Conservation (phyloP, 2,113 vertebrate species). For the Rhinoptilus africanus region DNA sequence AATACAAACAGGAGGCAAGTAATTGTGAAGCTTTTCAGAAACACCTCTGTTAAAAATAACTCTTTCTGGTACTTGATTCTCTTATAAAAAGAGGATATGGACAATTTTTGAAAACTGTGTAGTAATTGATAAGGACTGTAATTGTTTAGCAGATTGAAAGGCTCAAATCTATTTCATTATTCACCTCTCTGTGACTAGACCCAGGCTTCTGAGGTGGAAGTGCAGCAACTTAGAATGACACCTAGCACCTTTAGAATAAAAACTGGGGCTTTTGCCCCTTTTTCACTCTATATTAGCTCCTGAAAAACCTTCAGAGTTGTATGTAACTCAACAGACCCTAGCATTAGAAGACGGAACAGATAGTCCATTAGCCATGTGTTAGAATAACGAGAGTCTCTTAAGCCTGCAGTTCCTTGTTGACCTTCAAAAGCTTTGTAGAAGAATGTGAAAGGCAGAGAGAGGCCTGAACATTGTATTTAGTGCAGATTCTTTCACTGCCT, state of each 20-base stretch:
- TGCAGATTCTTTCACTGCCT: not conserved
- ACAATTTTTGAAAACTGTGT: not conserved
- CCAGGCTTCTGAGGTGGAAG: not conserved
- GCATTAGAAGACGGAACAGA: not conserved
- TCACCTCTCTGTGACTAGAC: not conserved
- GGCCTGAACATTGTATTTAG: not conserved
- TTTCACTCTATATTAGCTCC: not conserved
- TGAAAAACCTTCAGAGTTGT: not conserved
- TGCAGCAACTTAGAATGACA: not conserved
- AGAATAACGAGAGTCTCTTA: not conserved
- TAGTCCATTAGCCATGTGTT: not conserved
- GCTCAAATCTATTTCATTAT: not conserved
- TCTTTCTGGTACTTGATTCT: not conserved
- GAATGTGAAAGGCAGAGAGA: not conserved
- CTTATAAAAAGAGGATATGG: not conserved
- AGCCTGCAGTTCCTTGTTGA: not conserved
- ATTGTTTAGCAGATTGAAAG: not conserved
- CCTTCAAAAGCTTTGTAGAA: slow-evolving; percentile 22
- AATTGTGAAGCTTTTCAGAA: not conserved
- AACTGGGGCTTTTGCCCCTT: not conserved
- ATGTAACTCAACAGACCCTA: not conserved
- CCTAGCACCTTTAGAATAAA: not conserved
- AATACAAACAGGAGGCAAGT: not conserved
- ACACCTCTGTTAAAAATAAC: not conserved
- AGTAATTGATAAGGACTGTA: not conserved